Conservation (phyloP, 92 coral and sea anemone genomes). For the Heliopora coerulea region DNA sequence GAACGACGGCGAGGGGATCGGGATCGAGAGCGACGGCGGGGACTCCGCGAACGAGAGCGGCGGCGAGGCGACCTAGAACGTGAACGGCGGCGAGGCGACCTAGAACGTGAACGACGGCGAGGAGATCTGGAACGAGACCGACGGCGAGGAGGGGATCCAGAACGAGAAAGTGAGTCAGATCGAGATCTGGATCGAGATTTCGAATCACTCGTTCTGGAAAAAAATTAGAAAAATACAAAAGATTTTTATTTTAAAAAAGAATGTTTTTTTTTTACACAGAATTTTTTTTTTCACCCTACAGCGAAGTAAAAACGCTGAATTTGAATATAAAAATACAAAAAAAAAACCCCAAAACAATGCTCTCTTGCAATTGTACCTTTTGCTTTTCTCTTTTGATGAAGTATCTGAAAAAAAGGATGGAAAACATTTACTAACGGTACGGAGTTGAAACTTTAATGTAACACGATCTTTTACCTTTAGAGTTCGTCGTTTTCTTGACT, state of each 20-base stretch:
- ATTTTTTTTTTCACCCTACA: too few relatives aligned
- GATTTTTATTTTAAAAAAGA: too few relatives aligned
- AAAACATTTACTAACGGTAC: too few relatives aligned
- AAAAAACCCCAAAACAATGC: too few relatives aligned
- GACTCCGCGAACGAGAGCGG: slow-evolving; percentile 57
- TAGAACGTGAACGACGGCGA: slow-evolving; percentile 52
- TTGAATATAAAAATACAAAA: too few relatives aligned
- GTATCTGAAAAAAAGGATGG: neutral
- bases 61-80: slow-evolving; percentile 48
- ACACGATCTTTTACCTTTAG: too few relatives aligned
- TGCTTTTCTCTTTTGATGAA: slow-evolving; percentile 15
- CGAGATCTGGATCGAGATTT: slow-evolving; percentile 69
- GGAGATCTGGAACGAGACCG: slow-evolving; percentile 52
- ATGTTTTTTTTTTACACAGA: too few relatives aligned
- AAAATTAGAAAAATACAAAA: neutral
- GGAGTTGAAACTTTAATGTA: too few relatives aligned
- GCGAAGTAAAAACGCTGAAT: too few relatives aligned
- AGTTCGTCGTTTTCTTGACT: neutral
- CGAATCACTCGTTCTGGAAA: slow-evolving; percentile 55
- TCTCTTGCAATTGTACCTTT: slow-evolving; percentile 5
- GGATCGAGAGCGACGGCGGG: slow-evolving; percentile 51
- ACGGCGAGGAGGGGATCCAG: slow-evolving; percentile 60
- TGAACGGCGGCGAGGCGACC: slow-evolving; percentile 57
- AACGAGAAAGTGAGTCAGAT: slow-evolving; percentile 45
- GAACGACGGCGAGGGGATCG: slow-evolving; percentile 59